Evolutionary conservation across 2,888 invertebrate genomes (phyloP), one percentile per base, ranked within the genome.

Genomic region (Timema podura): DNA sequence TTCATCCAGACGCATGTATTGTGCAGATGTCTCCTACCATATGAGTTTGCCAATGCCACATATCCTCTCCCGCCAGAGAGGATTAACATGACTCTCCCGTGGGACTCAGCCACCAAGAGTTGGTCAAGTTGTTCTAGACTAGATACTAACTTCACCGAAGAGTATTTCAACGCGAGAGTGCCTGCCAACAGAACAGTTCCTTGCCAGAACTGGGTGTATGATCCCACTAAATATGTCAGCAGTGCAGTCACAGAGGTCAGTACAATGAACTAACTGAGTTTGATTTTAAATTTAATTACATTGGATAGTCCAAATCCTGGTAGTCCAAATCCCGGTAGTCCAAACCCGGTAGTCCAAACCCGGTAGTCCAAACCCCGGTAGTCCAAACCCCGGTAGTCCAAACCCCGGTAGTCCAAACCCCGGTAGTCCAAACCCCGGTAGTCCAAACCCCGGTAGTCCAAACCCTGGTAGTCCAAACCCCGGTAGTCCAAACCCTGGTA

Each of bases 171-270:
- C 44, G 75, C 76, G 61, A 80, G 78, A 9, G 70, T 74, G 10
- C 77, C 77, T n/a, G 77, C 78, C 15, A 77, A 77, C 7, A 71
- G 76, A 1, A 78, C 78, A 9, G 75, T 81, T 13, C 59, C 75
- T 16, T 90, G 90, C 78, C 79, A 84, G 51, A 76, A 80, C 59
- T 90, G 84, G 77, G 82, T 90, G 45, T 91, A 86, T 78, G 88
- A 90, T 77, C 81, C 80, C 70, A 82, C 83, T 61, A 83, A 82
- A 73, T 89, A 88, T 77, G 78, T 84, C 75, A 87, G 86, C 75
- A 89, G 88, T 73, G 85, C 88, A 30, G 86, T 88, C 47, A 88
- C 86, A 64, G 89, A 90, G 81, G 88, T 88, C 81, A 79, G 77
- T 73, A 54, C 30, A 49, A 44, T 61, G 61, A 65, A 13, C 51